Base-by-base conservation (phyloP, 2,797 vertebrate species). In the Chaenodraco wilsoni region DNA sequence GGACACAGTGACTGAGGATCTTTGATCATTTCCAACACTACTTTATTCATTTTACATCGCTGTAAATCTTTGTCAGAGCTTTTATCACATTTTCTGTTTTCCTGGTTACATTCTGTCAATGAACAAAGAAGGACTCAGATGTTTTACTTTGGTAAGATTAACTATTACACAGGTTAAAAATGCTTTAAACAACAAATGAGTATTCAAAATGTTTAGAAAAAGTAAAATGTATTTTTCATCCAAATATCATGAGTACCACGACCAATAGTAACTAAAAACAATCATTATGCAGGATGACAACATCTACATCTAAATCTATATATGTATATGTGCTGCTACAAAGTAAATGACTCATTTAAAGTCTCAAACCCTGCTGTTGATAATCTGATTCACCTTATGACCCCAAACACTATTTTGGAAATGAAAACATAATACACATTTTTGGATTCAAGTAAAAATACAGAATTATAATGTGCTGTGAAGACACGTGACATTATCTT, bases 51-150 rank as follows among this genome's bases (percentile, higher is more conserved):
- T 78, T 70, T 23, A 64, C 31, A 13, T 45, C 7, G 19, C 52
- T 4, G 10, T 58, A n/a, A 50, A n/a, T 74, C 55, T 80, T 69
- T 54, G 41, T 50, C 48, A 60, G 27, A 59, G 60, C 43, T 74
- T 64, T 72, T 33, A 50, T 73, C 51, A 43, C 16, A 55, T 60
- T 43, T 37, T 6, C 33, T 37, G 33, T 37, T 37, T 37, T 33
- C 13, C 37, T 60, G 21, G 10, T 62, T 21, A 7, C 43, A 61
- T 7, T 65, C 33, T 21, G 37, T 27, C 62, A 6, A 7, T 15
- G 17, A 10, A 1, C 1, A 3, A 52, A 43, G 6, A 31, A 13
- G 15, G 12, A 44, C 12, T 50, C 17, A 7, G 19, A 15, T 16
- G 4, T 44, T 41, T 44, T 15, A 23, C 8, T 43, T 9, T 19